A percentile compares a stretch with the other conserved stretches of the same genome.
These are phyloP conservation scores for Drosophila paulistorum DNA, from an alignment of 1,140 invertebrate species.

Conservation along the genomic window DNA sequence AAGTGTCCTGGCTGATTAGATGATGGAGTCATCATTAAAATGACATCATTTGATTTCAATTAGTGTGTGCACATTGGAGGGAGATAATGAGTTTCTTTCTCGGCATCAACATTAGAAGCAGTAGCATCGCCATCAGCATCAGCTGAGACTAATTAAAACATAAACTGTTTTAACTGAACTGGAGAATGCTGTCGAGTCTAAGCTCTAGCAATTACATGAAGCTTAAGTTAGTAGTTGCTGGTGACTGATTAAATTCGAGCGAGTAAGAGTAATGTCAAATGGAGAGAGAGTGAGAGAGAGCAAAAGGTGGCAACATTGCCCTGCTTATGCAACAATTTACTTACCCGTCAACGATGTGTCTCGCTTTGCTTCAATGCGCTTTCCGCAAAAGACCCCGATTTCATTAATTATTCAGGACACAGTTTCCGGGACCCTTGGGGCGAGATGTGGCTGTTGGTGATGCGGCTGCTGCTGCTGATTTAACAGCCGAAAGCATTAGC, in stretches of 20 bases:
- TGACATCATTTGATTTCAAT: conserved; percentile 58
- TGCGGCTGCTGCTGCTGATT: conserved; percentile 43
- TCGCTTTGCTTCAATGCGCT: conserved; percentile 20
- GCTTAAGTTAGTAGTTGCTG: conserved; percentile 25
- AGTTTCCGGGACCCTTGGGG: conserved; percentile 23
- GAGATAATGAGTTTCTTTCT: conserved; percentile 43
- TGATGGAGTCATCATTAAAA: conserved; percentile 35
- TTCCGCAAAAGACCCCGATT: conserved; percentile 38
- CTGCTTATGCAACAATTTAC: conserved; percentile 48
- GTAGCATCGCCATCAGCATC: neutral
- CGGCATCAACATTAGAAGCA: conserved; percentile 5
- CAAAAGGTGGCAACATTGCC: conserved; percentile 16
- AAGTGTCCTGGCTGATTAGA: conserved; percentile 33
- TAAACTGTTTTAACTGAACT: conserved; percentile 50
- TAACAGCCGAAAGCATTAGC: conserved; percentile 52
- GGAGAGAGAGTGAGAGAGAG: no score
- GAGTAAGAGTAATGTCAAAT: neutral
- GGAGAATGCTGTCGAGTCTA: neutral
- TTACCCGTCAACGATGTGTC: conserved; percentile 21
- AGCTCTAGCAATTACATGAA: conserved; percentile 35
- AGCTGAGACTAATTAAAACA: conserved; percentile 53
- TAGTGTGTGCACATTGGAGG: conserved; percentile 27
- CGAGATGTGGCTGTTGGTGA: neutral
- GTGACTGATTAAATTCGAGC: conserved; percentile 62
- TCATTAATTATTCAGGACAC: conserved; percentile 73